Evolutionary conservation across 30 jellyfish, hydroid and myxozoan genomes (phyloP), one percentile per base, ranked within the genome.

Genomic region (Mastigias papua): DNA sequence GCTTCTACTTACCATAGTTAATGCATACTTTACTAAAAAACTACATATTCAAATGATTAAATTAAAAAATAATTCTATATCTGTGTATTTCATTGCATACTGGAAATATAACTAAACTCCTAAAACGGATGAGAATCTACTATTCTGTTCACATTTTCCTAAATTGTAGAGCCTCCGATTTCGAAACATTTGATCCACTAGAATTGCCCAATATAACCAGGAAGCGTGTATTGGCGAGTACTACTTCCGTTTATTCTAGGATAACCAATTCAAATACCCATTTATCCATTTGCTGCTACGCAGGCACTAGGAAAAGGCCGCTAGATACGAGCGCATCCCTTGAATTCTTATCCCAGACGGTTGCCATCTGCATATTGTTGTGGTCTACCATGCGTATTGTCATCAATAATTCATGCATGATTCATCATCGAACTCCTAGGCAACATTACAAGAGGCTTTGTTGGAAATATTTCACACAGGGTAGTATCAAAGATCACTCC

Each of bases 351-450:
- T 32, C 54, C 29, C 90, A 80, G 90, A 51, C 90, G 90, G 90
- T 61, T 19, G 70, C 79, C 94, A 85, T 85, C 88, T 85, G 94
- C 81, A 69, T 23, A 29, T 57, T 77, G 86, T 34, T n/a, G 88
- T 46, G 88, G 88, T 73, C n/a, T 15, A 66, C 94, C 94, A 73
- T 87, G 88, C 72, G 94, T 21, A 58, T 85, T 63, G 54, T 33
- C 65, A n/a, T 85, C 37, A 85, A 85, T 85, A 34, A 85, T 85
- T 74, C 88, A 85, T 85, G 33, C 67, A 48, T 54, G 80, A 69
- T 67, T 82, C 88, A 85, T 80, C 90, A 64, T 58, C 35, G 51
- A 72, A 48, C 23, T 85, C 86, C 85, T 10, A 8, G 83, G 94
- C 81, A 85, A 73, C 94, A 66, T 29, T 25, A 54, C 75, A 76